Evolutionary conservation across 1,140 invertebrate genomes (phyloP).

Genomic region (Colletes gigas): DNA sequence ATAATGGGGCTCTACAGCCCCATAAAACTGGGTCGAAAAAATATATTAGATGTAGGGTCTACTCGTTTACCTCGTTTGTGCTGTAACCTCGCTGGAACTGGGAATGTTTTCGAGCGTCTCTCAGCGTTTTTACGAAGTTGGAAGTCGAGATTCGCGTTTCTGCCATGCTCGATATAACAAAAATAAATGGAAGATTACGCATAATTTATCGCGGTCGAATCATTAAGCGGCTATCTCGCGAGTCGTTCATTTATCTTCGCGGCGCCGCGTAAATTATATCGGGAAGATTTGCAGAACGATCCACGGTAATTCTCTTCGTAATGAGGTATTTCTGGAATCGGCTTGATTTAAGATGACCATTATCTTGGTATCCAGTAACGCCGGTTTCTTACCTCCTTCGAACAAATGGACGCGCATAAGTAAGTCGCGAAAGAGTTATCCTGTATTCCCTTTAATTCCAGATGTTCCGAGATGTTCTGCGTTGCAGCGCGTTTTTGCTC

Average conservation of each 20-base stretch:
- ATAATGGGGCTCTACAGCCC: too few relatives aligned
- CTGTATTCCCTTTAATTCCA: conserved; percentile 26
- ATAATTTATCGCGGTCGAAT: neutral
- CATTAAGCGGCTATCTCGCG: too few relatives aligned
- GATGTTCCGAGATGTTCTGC: neutral
- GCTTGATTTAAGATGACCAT: conserved; percentile 26
- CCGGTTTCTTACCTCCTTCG: neutral
- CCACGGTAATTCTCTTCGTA: neutral
- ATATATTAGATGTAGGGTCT: too few relatives aligned
- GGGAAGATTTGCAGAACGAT: neutral
- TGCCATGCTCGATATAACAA: too few relatives aligned
- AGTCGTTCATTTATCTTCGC: neutral
- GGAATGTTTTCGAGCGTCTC: too few relatives aligned
- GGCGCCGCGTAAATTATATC: neutral
- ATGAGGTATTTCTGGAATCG: conserved; percentile 22
- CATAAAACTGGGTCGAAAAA: too few relatives aligned
- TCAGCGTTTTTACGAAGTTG: too few relatives aligned
- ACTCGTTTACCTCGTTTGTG: too few relatives aligned
- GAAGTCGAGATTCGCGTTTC: too few relatives aligned
- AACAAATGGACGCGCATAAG: neutral
- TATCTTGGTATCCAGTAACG: conserved; percentile 16
- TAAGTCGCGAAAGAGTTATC: conserved; percentile 15
- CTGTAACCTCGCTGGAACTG: too few relatives aligned
- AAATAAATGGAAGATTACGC: neutral
- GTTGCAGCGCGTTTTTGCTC: too few relatives aligned